Evolutionary conservation across 2,888 invertebrate genomes (phyloP).

Genomic region (Dicranocentrus wangi): DNA sequence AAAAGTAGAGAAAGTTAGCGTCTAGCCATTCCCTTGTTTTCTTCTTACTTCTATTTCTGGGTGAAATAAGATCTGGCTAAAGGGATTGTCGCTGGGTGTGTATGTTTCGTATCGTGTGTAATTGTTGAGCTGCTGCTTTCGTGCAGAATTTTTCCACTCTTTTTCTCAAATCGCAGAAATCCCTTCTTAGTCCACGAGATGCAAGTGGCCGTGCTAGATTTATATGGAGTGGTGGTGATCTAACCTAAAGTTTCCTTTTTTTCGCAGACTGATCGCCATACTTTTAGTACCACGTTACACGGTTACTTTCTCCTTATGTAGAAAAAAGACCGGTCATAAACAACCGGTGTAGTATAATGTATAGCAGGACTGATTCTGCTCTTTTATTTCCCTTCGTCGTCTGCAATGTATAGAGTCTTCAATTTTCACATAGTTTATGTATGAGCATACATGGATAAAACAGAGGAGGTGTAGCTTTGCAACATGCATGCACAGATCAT

Average conservation of each 20-base stretch:
- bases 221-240: slow-evolving; percentile 22
- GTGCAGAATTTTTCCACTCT: slow-evolving; percentile 20
- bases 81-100: background rate
- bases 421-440: slow-evolving; percentile 9
- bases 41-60: slow-evolving; percentile 9
- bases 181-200: background rate
- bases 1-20: slow-evolving; percentile 13
- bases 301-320: slow-evolving; percentile 21
- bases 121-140: slow-evolving; percentile 15
- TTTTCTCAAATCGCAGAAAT: no score
- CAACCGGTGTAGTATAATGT: slow-evolving; percentile 43
- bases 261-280: slow-evolving; percentile 33
- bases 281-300: slow-evolving; percentile 39
- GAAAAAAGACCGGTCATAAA: slow-evolving; percentile 55
- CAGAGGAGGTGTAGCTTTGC: background rate
- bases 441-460: background rate
- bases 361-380: slow-evolving; percentile 11
- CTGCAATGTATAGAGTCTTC: slow-evolving; percentile 11
- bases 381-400: background rate
- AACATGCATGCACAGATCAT: background rate
- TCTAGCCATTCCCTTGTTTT: slow-evolving; percentile 27
- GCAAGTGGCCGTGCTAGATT: background rate
- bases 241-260: background rate
- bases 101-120: slow-evolving; percentile 17
- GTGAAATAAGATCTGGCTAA: slow-evolving; percentile 23